Evolutionary conservation across 1,140 invertebrate species (phyloP).

Genomic region (Cryptotermes secundus): DNA sequence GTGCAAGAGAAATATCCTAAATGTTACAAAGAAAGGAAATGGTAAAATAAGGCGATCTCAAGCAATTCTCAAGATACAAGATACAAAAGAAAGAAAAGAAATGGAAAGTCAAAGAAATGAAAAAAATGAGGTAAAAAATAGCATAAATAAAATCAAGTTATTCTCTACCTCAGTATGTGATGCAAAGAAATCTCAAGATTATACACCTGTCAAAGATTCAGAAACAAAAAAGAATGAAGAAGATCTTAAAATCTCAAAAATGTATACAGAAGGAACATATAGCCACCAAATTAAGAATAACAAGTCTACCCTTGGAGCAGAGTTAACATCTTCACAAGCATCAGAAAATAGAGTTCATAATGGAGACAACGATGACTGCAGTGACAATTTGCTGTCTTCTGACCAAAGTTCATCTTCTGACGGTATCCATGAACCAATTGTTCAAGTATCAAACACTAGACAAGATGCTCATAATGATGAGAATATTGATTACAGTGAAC

Average conservation of each 20-base stretch:
- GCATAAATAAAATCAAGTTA: neutral
- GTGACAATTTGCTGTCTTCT: neutral
- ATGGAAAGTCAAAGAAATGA: neutral
- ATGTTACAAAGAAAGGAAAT: neutral
- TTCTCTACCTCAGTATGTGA: neutral
- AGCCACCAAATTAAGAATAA: neutral
- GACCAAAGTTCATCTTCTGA: no score
- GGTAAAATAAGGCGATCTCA: no score
- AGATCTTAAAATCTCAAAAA: neutral
- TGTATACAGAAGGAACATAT: neutral
- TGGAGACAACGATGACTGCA: neutral
- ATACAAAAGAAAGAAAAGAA: neutral
- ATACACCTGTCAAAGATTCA: neutral
- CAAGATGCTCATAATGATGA: neutral
- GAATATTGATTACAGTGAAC: neutral
- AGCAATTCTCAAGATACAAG: neutral
- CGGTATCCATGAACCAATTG: neutral
- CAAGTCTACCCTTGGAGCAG: neutral
- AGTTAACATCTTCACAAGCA: neutral
- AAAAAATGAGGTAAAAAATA: neutral
- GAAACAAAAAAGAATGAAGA: neutral
- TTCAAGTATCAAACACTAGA: neutral
- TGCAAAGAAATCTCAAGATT: neutral
- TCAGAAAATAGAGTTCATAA: neutral
- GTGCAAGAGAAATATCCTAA: neutral